A percentile compares a stretch with the other conserved stretches of the same genome.
phyloP scores from a whole-genome alignment of 2,113 vertebrate genomes.

The Murina feae region DNA sequence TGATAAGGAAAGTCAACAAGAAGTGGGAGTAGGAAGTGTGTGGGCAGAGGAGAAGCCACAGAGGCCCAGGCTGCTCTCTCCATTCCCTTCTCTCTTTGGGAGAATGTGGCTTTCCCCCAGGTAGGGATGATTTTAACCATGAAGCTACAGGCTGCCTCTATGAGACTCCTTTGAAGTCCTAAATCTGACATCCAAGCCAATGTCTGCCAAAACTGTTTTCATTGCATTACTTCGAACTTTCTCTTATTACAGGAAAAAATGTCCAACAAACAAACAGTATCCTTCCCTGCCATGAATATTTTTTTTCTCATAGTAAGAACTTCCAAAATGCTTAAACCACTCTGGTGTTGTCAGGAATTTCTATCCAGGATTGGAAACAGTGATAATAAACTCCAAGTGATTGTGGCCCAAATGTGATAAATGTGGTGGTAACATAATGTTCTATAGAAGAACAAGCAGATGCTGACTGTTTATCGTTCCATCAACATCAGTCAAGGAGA shows the following conservation, averaged over 20 bases:
- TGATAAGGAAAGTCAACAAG: not conserved
- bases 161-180: not conserved
- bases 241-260: not conserved
- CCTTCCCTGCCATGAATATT: not conserved
- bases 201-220: not conserved
- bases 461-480: not conserved
- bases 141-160: not conserved
- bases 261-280: not conserved
- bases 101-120: too few species aligned
- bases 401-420: not conserved
- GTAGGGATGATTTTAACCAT: not conserved
- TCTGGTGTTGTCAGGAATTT: not conserved
- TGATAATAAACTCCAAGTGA: not conserved
- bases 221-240: not conserved
- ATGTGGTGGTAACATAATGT: not conserved
- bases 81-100: not conserved
- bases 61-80: not conserved
- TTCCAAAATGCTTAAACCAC: not conserved
- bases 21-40: not conserved
- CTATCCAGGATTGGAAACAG: not conserved
- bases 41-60: not conserved
- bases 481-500: not conserved
- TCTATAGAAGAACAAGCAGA: not conserved
- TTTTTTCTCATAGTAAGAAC: not conserved
- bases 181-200: not conserved